phyloP scores from a whole-genome alignment of 2,797 vertebrate genomes.

The Tinamus major region DNA sequence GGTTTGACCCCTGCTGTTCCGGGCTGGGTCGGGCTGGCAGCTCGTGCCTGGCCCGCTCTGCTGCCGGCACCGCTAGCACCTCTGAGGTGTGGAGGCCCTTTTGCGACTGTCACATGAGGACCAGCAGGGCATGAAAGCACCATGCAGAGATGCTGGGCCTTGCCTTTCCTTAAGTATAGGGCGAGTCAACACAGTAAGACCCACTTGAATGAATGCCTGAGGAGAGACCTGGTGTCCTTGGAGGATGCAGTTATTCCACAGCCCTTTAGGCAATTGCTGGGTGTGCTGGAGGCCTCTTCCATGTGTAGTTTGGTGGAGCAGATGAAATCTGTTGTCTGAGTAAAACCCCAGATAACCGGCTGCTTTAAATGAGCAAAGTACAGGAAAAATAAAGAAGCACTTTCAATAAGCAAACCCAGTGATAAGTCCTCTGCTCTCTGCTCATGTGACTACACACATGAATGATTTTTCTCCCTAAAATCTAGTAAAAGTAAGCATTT shows the following conservation, averaged over 20 bases:
- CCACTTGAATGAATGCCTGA: background rate
- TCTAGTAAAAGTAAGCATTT: background rate
- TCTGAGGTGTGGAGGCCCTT: background rate
- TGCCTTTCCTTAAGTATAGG: background rate
- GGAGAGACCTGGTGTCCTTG: background rate
- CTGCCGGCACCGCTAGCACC: background rate
- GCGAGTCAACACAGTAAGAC: background rate
- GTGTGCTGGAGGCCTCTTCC: background rate
- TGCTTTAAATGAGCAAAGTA: background rate
- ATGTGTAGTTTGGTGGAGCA: background rate
- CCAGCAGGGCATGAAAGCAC: rapidly evolving
- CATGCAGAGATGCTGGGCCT: background rate
- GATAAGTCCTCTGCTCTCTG: background rate
- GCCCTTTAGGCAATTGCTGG: background rate
- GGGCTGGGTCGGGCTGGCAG: background rate
- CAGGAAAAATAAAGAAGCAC: rapidly evolving
- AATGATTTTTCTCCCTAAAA: background rate
- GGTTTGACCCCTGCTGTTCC: background rate
- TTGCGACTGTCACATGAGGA: background rate
- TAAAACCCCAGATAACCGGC: background rate
- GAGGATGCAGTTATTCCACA: background rate
- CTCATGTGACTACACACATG: background rate
- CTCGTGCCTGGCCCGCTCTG: background rate
- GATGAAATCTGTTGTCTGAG: background rate
- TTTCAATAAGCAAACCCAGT: background rate